A percentile compares a stretch with the other conserved stretches of the same genome.
phyloP scores from a whole-genome alignment of 2,888 invertebrate genomes.

The Synanthedon myopaeformis region DNA sequence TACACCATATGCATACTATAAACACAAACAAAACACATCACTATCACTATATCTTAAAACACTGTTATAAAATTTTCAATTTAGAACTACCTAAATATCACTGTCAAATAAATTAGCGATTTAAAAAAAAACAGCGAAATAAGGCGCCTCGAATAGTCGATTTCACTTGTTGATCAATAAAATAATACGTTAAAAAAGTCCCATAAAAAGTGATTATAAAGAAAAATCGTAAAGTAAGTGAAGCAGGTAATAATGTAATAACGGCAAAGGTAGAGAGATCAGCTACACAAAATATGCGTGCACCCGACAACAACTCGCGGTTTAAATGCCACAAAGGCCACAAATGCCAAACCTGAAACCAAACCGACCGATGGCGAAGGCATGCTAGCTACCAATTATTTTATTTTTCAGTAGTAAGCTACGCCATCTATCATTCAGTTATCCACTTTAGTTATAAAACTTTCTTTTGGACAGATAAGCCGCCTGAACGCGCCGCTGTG shows the following conservation, averaged over 20 bases:
- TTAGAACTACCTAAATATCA: slow-evolving; percentile 19
- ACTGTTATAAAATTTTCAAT: slow-evolving; percentile 27
- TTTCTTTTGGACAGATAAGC: no score
- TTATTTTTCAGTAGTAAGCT: no score
- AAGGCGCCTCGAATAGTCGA: slow-evolving; percentile 11
- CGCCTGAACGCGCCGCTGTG: no score
- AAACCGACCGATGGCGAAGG: no score
- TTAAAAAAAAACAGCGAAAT: no score
- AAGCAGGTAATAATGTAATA: background rate
- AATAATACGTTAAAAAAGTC: slow-evolving; percentile 23
- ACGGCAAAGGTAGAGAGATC: background rate
- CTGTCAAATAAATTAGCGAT: slow-evolving; percentile 14
- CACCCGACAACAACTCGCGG: slow-evolving; percentile 39
- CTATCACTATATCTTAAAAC: slow-evolving; percentile 42
- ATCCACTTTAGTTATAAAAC: no score
- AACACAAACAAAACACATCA: slow-evolving; percentile 62
- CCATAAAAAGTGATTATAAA: slow-evolving; percentile 30
- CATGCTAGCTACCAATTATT: no score
- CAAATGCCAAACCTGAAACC: no score
- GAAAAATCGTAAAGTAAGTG: slow-evolving; percentile 8
- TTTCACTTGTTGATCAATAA: slow-evolving; percentile 13
- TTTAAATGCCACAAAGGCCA: slow-evolving; percentile 33
- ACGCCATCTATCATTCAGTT: no score
- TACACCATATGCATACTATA: slow-evolving; percentile 48
- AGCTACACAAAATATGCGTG: slow-evolving; percentile 22